These are phyloP conservation scores for Oscheius sp. DNA, from an alignment of 2,888 invertebrate species.

Conservation along the genomic window DNA sequence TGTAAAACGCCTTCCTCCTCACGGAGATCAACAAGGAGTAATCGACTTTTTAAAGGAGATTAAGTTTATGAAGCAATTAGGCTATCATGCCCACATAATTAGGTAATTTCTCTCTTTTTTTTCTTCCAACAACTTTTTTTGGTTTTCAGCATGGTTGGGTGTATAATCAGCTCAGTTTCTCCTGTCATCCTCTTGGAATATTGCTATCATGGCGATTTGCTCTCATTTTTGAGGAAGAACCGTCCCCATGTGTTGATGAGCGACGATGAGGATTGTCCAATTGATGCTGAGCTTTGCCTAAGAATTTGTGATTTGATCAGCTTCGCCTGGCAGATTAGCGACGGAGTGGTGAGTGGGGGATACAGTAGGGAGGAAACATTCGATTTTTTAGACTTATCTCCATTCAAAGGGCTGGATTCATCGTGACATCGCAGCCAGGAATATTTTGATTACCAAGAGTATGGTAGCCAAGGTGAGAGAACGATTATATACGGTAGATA, in stretches of 20 bases:
- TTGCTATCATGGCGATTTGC: constrained; percentile 55
- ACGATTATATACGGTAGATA: no score
- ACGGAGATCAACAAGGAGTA: constrained; percentile 51
- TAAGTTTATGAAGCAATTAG: constrained; percentile 61
- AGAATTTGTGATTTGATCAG: constrained; percentile 58
- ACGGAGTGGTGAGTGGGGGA: constrained; percentile 39
- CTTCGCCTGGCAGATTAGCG: constrained; percentile 59
- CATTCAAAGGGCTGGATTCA: constrained; percentile 57
- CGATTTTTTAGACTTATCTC: constrained; percentile 48
- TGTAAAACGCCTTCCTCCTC: constrained; percentile 56
- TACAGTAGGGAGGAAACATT: background rate
- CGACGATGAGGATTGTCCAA: constrained; percentile 45
- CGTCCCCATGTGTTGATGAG: constrained; percentile 30
- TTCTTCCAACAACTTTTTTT: no score
- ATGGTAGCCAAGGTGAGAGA: constrained; percentile 62
- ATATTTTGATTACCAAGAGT: constrained; percentile 54
- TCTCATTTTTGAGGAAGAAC: constrained; percentile 49
- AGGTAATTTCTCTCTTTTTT: constrained; percentile 30
- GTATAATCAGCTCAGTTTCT: constrained; percentile 48
- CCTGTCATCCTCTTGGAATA: constrained; percentile 60
- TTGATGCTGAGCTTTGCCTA: constrained; percentile 55
- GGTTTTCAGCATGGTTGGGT: constrained; percentile 52
- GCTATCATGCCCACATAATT: constrained; percentile 57
- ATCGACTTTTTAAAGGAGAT: constrained; percentile 61
- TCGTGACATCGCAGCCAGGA: constrained; percentile 58